These are phyloP conservation scores for Spea multiplicata DNA, from an alignment of 2,113 vertebrate genomes.

Conservation along the genomic window DNA sequence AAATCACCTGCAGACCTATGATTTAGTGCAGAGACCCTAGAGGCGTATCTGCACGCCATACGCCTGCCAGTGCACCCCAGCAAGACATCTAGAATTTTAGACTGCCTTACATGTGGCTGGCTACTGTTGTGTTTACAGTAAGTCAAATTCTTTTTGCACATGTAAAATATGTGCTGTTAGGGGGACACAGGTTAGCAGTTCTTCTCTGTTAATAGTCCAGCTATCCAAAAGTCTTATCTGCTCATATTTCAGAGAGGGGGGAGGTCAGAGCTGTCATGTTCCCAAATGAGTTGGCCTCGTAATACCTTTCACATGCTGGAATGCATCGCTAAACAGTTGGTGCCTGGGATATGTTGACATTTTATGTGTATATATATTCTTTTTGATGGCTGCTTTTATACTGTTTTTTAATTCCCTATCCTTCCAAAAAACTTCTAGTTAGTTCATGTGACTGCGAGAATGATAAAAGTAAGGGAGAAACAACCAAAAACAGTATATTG, in stretches of 20 bases:
- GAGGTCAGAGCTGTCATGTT: conserved; percentile 20
- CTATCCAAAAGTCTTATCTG: conserved; percentile 12
- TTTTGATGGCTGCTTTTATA: background rate
- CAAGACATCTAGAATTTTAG: too few species aligned
- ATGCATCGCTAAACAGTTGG: conserved; percentile 7
- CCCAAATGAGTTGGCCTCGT: conserved; percentile 5
- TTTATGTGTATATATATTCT: background rate
- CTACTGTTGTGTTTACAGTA: background rate
- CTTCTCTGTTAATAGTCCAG: background rate
- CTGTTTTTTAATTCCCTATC: background rate
- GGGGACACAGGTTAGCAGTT: background rate
- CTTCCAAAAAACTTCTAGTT: background rate
- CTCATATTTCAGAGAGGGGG: conserved; percentile 6
- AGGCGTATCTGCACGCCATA: too few species aligned
- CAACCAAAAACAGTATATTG: too few species aligned
- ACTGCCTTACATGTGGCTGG: background rate
- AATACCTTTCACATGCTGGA: conserved; percentile 18
- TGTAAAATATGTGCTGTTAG: background rate
- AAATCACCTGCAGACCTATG: too few species aligned
- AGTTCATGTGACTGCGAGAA: too few species aligned
- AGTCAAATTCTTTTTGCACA: background rate
- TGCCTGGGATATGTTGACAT: background rate
- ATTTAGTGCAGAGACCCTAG: too few species aligned
- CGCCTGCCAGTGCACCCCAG: too few species aligned
- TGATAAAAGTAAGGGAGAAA: too few species aligned